Evolutionary conservation across 2,113 vertebrate genomes (phyloP), one percentile per base, ranked within the genome.

Genomic region (Xiphophorus hellerii): DNA sequence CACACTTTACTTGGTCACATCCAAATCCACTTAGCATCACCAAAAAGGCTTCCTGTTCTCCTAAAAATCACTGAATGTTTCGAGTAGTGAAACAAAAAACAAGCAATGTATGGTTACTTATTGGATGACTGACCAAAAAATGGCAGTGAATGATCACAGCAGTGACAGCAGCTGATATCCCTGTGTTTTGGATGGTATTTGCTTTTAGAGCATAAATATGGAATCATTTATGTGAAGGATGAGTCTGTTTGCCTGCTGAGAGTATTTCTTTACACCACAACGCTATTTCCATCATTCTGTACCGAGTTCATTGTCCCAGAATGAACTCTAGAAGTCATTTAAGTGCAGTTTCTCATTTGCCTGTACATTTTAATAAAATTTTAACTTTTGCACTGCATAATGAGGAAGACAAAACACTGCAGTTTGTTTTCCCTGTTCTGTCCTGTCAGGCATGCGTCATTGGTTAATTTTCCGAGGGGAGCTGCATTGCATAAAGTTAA

Each of bases 1-100:
- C 87, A 80, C 84, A 73, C 81, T 48, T 17, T 48, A 6, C 17
- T 17, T 48, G 17, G 44, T 85, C 71, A n/a, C 71, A 71, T 74
- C 76, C 62, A 74, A 77, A 78, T 62, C 9, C 42, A 39, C 44
- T 51, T 5, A 48, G n/a, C 73, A 75, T 81, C 73, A 14, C 67
- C 71, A 0, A 62, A 83, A 85, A 75, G 39, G 0, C 14, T 25
- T 62, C 65, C 48, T 65, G 39, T 39, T 76, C 27, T 27, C 35
- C 68, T 62, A 37, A 80, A 68, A 48, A 17, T 7, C 5, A 8
- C 0, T 4, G 10, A 2, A 0, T 27, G 31, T 30, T 31, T 27
- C 33, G 10, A 25, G 20, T 9, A 9, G 15, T 9, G 17, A 15
- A 7, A 42, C 6, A 65, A 73, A 71, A 17, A 12, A 69, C 37